Conservation (phyloP, 2,888 invertebrate genomes). For the Alloplasta piceator region DNA sequence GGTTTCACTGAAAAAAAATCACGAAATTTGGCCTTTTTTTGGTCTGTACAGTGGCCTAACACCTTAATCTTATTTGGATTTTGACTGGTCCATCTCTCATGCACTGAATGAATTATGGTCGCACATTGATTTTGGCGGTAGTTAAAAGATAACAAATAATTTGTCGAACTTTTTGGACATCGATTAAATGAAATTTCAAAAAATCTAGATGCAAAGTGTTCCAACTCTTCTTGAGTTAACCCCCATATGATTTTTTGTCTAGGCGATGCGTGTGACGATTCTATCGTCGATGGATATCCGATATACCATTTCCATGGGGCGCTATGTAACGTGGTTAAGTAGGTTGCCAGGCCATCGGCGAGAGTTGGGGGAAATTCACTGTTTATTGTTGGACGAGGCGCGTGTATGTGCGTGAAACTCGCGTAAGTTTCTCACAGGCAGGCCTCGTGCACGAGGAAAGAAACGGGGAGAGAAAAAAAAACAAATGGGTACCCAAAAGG, state of each 20-base stretch:
- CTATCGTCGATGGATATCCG: neutral
- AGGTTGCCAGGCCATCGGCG: slow-evolving; percentile 65
- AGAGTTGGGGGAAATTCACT: slow-evolving; percentile 48
- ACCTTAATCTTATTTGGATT: no score
- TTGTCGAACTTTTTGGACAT: no score
- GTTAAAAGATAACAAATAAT: no score
- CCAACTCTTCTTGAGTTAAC: no score
- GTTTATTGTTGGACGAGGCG: slow-evolving; percentile 71
- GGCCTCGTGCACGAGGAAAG: slow-evolving; percentile 9
- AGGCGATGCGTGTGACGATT: slow-evolving; percentile 45
- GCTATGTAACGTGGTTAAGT: slow-evolving; percentile 57
- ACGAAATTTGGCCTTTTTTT: no score
- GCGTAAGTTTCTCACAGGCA: slow-evolving; percentile 73
- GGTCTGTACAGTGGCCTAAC: no score
- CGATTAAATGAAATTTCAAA: no score
- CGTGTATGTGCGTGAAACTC: slow-evolving; percentile 72
- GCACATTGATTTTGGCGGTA: no score
- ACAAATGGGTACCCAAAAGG: slow-evolving; percentile 11
- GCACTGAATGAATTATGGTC: no score
- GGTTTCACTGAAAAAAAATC: no score
- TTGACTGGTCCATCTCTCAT: no score
- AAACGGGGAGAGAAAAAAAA: slow-evolving; percentile 11
- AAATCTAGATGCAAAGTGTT: no score
- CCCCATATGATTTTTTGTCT: neutral
- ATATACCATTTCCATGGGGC: slow-evolving; percentile 3